A percentile compares a stretch with the other conserved stretches of the same genome.
Evolutionary conservation across 2,113 vertebrate genomes (phyloP).

Genomic region (Acrocephalus kingi): DNA sequence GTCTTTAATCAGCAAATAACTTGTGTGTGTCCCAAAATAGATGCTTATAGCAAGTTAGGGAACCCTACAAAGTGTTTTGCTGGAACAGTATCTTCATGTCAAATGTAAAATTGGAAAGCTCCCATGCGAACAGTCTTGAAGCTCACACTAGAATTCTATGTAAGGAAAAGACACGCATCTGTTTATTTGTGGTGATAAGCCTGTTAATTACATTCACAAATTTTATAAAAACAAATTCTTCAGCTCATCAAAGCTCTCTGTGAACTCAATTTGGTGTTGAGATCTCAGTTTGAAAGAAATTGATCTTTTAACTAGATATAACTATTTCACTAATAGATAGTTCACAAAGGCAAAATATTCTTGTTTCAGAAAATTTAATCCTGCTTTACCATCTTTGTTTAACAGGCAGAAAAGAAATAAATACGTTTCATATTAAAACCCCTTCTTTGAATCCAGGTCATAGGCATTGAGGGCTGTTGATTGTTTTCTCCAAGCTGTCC

Average conservation of each 20-base stretch:
- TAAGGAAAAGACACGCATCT: constrained; percentile 6
- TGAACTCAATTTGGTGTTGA: not conserved
- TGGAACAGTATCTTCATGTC: not conserved
- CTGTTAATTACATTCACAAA: constrained; percentile 52
- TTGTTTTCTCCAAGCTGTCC: not conserved
- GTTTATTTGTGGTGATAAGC: constrained; percentile 39
- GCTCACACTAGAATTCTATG: not conserved
- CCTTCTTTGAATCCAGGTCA: not conserved
- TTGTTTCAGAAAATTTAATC: not conserved
- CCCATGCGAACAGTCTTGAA: not conserved
- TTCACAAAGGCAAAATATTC: constrained; percentile 44
- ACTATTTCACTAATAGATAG: constrained; percentile 19
- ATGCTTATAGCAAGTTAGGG: not conserved
- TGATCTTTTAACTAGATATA: constrained; percentile 35
- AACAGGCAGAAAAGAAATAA: not conserved
- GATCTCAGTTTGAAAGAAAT: constrained; percentile 46
- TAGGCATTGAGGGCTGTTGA: not conserved
- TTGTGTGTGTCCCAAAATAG: constrained; percentile 9
- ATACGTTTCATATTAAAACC: not conserved
- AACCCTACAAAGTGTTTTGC: not conserved
- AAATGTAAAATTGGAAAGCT: constrained; percentile 1
- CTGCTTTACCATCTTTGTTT: not conserved
- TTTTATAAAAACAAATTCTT: constrained; percentile 59
- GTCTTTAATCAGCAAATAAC: constrained; percentile 37
- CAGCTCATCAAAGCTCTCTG: constrained; percentile 59